Evolutionary conservation across 2,888 invertebrate genomes (phyloP).

Genomic region (Trypoxylon attenuatum): DNA sequence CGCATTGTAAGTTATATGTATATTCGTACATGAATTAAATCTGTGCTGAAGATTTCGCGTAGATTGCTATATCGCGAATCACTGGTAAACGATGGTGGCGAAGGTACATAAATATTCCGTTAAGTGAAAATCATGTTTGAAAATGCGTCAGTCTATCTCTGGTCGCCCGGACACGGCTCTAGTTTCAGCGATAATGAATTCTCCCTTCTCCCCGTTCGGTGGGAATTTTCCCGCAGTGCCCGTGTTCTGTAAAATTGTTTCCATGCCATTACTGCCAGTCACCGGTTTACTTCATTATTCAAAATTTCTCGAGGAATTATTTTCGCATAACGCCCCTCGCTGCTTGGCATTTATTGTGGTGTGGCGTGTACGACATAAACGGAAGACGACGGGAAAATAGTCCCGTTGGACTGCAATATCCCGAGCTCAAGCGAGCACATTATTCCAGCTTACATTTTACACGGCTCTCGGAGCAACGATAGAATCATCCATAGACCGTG

Average conservation of each 20-base stretch:
- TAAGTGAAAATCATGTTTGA: neutral
- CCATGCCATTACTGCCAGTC: conserved; percentile 13
- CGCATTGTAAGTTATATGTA: no score
- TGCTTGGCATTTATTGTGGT: neutral
- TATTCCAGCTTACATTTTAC: neutral
- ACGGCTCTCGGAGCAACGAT: no score
- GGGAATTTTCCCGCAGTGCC: neutral
- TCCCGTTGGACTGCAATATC: neutral
- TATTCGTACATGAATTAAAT: no score
- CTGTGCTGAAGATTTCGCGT: no score
- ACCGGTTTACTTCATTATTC: conserved; percentile 10
- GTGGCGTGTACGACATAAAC: neutral
- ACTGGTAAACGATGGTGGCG: no score
- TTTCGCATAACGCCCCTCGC: neutral
- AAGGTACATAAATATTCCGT: neutral
- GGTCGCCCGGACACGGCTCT: neutral
- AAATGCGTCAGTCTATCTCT: neutral
- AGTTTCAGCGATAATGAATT: neutral
- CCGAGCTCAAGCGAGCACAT: neutral
- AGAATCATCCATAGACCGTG: no score
- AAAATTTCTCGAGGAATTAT: conserved; percentile 7
- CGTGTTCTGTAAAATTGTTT: conserved; percentile 31
- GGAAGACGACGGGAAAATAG: neutral
- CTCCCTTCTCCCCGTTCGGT: neutral
- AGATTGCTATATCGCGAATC: no score